Percentiles rank a stretch among this genome's conserved stretches.
Conservation (phyloP, 2,113 vertebrate species). For the Chlorodrepanis virens region DNA sequence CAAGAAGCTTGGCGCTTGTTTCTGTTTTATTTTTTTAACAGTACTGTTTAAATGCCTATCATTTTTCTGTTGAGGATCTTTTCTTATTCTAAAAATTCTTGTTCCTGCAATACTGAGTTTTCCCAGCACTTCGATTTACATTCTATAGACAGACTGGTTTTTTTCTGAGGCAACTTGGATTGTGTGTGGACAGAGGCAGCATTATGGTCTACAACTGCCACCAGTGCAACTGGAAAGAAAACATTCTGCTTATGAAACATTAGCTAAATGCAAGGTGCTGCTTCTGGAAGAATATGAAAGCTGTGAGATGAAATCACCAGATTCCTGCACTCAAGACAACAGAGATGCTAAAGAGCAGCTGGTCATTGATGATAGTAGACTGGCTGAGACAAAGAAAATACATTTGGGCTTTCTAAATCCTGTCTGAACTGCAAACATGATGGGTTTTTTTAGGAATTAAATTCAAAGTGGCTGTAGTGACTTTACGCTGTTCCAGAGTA, state of each 20-base stretch:
- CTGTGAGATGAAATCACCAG: neutral
- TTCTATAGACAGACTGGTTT: neutral
- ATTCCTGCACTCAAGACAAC: neutral
- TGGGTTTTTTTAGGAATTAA: neutral
- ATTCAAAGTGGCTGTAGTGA: neutral
- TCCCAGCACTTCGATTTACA: neutral
- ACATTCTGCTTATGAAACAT: neutral
- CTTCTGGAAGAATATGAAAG: neutral
- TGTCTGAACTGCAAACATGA: neutral
- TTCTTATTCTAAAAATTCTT: neutral
- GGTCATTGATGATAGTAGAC: neutral
- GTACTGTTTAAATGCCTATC: neutral
- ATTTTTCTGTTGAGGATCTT: neutral
- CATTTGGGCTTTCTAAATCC: neutral
- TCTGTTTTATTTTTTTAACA: neutral
- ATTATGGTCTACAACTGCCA: neutral
- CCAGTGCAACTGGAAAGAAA: neutral
- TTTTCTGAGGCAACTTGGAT: neutral
- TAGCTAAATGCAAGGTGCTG: neutral
- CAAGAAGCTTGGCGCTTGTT: neutral
- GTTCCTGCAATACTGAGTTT: neutral
- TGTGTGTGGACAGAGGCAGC: neutral
- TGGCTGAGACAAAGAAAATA: neutral
- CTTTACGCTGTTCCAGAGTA: neutral
- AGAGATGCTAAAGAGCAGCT: neutral